Conservation (phyloP, 1,140 invertebrate genomes). For the Dendroctonus valens region DNA sequence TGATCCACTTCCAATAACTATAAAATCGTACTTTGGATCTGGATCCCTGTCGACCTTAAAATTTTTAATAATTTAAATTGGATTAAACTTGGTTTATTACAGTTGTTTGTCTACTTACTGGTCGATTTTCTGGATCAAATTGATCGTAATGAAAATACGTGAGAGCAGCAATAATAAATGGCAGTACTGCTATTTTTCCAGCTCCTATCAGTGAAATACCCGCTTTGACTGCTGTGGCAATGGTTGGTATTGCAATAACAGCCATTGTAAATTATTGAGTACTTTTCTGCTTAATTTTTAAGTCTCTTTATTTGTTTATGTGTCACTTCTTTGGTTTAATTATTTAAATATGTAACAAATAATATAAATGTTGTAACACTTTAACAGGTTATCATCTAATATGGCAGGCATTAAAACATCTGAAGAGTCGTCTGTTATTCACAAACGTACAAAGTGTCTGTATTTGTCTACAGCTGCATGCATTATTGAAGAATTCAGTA, state of each 20-base stretch:
- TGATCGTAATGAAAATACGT: conserved; percentile 84
- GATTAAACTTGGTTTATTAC: conserved; percentile 1
- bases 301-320: background rate
- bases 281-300: background rate
- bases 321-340: no score
- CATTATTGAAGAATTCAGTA: no score
- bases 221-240: conserved; percentile 61
- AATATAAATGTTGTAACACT: no score
- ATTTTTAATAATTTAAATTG: background rate
- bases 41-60: conserved; percentile 50
- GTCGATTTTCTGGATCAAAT: conserved; percentile 80
- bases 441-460: no score
- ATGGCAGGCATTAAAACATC: no score
- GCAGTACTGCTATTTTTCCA: conserved; percentile 72
- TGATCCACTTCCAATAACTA: conserved; percentile 79
- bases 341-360: no score
- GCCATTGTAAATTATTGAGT: conserved; percentile 21
- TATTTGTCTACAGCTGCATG: no score
- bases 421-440: no score
- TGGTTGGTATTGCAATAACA: conserved; percentile 32
- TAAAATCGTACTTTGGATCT: conserved; percentile 72
- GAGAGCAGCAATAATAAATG: conserved; percentile 72
- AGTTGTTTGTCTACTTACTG: conserved; percentile 56
- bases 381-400: no score
- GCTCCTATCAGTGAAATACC: conserved; percentile 66